phyloP scores from a whole-genome alignment of 1,140 invertebrate genomes.

The Helicoverpa armigera region DNA sequence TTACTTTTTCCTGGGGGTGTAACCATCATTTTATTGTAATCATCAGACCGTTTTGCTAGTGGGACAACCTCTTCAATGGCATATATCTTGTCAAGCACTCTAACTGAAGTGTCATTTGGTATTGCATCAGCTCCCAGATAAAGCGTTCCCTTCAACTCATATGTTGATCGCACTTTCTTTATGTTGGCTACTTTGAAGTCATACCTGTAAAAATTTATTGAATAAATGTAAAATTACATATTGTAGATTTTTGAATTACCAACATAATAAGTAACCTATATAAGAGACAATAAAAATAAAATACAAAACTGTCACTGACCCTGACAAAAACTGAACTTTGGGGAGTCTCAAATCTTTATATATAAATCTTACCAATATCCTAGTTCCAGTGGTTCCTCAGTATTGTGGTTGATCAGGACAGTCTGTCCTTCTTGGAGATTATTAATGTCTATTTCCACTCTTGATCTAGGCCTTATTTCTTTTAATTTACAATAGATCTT shows the following conservation, averaged over 20 bases:
- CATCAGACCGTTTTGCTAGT: conserved; percentile 69
- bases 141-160: conserved; percentile 80
- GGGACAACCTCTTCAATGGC: conserved; percentile 87
- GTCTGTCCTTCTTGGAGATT: conserved; percentile 88
- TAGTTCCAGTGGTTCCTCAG: conserved; percentile 89
- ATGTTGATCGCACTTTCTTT: conserved; percentile 67
- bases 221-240: neutral
- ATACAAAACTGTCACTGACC: too few relatives aligned
- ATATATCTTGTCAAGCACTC: conserved; percentile 88
- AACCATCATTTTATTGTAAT: conserved; percentile 69
- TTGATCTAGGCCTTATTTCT: conserved; percentile 90
- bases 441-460: conserved; percentile 85
- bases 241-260: too few relatives aligned
- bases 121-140: conserved; percentile 82
- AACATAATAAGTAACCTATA: too few relatives aligned
- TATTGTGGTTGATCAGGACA: conserved; percentile 93
- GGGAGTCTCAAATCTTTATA: conserved; percentile 16
- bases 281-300: too few relatives aligned
- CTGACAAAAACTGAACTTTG: too few relatives aligned
- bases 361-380: conserved; percentile 92
- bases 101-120: conserved; percentile 87
- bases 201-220: conserved; percentile 79
- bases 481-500: conserved; percentile 76
- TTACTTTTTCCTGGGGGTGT: conserved; percentile 76
- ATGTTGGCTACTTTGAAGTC: conserved; percentile 85